Percentiles rank a stretch among this genome's conserved stretches.
Conservation (phyloP, 1,140 invertebrate genomes). For the Sycophila sp. region DNA sequence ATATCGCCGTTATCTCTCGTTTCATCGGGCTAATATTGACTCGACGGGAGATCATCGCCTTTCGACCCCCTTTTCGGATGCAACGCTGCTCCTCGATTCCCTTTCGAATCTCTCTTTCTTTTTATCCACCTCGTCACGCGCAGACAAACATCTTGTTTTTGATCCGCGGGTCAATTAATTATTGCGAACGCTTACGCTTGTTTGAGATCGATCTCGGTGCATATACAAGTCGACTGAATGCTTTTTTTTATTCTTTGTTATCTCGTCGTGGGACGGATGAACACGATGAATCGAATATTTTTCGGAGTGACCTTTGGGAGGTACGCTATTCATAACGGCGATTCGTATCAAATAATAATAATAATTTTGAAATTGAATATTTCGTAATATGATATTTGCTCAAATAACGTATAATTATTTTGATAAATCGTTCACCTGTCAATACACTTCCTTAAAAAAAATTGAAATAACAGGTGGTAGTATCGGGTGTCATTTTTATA, state of each 20-base stretch:
- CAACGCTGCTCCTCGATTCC: not conserved
- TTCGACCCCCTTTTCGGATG: conserved; percentile 11
- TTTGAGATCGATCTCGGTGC: conserved; percentile 9
- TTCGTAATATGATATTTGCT: too few relatives aligned
- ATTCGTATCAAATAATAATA: too few relatives aligned
- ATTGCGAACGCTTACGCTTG: conserved; percentile 11
- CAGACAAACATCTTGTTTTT: conserved; percentile 38
- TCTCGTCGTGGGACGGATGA: not conserved
- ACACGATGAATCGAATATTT: conserved; percentile 11
- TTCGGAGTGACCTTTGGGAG: conserved; percentile 14
- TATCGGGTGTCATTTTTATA: too few relatives aligned
- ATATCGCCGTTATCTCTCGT: conserved; percentile 62
- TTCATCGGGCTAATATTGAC: conserved; percentile 62
- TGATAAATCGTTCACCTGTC: too few relatives aligned
- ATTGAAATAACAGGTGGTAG: too few relatives aligned
- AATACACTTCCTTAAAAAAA: too few relatives aligned
- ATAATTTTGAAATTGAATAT: too few relatives aligned
- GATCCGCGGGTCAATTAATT: conserved; percentile 25
- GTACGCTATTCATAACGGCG: not conserved
- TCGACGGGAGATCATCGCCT: conserved; percentile 37
- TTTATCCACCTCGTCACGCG: conserved; percentile 26
- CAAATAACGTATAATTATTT: too few relatives aligned
- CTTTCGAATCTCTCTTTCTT: not conserved
- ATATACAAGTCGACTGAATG: conserved; percentile 26
- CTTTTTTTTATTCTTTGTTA: conserved; percentile 28